Percentiles rank a stretch among this genome's conserved stretches.
These are phyloP conservation scores for Dione juno DNA, from an alignment of 2,888 invertebrate species.

Conservation along the genomic window DNA sequence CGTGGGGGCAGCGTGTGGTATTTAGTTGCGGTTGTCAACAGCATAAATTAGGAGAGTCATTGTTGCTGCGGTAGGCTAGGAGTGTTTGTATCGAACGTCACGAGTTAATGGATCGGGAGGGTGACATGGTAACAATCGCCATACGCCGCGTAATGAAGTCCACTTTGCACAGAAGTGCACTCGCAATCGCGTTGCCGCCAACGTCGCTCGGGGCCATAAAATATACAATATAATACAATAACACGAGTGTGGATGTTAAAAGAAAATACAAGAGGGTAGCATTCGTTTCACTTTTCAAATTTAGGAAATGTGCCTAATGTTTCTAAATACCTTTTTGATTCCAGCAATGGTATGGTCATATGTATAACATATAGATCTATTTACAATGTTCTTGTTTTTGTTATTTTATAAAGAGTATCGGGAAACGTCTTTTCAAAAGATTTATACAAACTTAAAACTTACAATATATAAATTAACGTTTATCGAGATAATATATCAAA, in stretches of 20 bases:
- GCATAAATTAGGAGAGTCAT: constrained; percentile 78
- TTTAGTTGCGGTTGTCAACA: constrained; percentile 76
- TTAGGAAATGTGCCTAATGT: constrained; percentile 1
- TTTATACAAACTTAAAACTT: too few species aligned
- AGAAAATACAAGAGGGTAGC: constrained; percentile 23
- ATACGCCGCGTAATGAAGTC: constrained; percentile 79
- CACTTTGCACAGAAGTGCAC: constrained; percentile 73
- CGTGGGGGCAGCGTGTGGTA: constrained; percentile 57
- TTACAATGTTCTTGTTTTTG: too few species aligned
- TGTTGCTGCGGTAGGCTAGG: constrained; percentile 75
- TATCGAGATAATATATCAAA: too few species aligned
- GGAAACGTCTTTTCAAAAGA: too few species aligned
- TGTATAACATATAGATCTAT: too few species aligned
- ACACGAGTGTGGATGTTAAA: constrained; percentile 34
- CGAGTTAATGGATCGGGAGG: constrained; percentile 69
- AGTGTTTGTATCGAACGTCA: constrained; percentile 71
- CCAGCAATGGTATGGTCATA: too few species aligned
- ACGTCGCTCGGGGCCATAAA: constrained; percentile 60
- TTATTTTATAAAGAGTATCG: too few species aligned
- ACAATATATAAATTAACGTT: too few species aligned
- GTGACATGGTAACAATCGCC: constrained; percentile 78
- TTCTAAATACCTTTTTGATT: too few species aligned
- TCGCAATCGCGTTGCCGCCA: constrained; percentile 57
- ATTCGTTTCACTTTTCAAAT: not conserved
- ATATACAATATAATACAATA: constrained; percentile 59